Evolutionary conservation across 2,888 invertebrate genomes (phyloP).

Genomic region (Cheilosia grossa): DNA sequence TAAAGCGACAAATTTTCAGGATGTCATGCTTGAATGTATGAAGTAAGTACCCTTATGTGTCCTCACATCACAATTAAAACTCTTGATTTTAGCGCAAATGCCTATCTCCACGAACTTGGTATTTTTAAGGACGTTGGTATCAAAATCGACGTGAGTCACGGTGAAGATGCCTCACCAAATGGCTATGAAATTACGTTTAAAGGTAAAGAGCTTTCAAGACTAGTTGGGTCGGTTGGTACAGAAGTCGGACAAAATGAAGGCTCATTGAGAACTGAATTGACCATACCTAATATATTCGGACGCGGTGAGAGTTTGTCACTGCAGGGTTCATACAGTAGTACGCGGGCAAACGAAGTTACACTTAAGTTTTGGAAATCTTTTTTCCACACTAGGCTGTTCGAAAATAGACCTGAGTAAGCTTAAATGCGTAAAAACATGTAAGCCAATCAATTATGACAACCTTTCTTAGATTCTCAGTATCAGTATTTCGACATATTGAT

Average conservation of each 20-base stretch:
- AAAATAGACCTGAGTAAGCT: slow-evolving; percentile 86
- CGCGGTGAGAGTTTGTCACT: slow-evolving; percentile 92
- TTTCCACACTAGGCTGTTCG: slow-evolving; percentile 86
- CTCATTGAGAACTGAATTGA: slow-evolving; percentile 87
- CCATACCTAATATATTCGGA: slow-evolving; percentile 93
- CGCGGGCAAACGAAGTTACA: slow-evolving; percentile 91
- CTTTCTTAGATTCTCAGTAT: slow-evolving; percentile 86
- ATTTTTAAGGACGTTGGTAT: slow-evolving; percentile 95
- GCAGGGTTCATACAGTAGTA: slow-evolving; percentile 94
- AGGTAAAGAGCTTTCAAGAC: slow-evolving; percentile 91
- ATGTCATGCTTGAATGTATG: slow-evolving; percentile 89
- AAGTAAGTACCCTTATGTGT: slow-evolving; percentile 83
- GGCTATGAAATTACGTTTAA: slow-evolving; percentile 93
- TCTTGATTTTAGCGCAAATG: slow-evolving; percentile 85
- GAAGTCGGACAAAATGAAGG: slow-evolving; percentile 96
- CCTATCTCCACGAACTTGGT: slow-evolving; percentile 91
- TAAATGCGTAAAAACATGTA: neutral
- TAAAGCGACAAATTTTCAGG: slow-evolving; percentile 92
- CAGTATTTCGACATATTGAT: slow-evolving; percentile 88
- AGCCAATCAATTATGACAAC: neutral
- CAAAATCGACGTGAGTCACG: slow-evolving; percentile 93
- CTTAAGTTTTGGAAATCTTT: slow-evolving; percentile 93
- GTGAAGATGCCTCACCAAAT: slow-evolving; percentile 89
- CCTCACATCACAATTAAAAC: neutral
- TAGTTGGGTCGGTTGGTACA: slow-evolving; percentile 93